These are phyloP conservation scores for Stenolophus ochropezus DNA, from an alignment of 2,888 invertebrate species.

Conservation along the genomic window DNA sequence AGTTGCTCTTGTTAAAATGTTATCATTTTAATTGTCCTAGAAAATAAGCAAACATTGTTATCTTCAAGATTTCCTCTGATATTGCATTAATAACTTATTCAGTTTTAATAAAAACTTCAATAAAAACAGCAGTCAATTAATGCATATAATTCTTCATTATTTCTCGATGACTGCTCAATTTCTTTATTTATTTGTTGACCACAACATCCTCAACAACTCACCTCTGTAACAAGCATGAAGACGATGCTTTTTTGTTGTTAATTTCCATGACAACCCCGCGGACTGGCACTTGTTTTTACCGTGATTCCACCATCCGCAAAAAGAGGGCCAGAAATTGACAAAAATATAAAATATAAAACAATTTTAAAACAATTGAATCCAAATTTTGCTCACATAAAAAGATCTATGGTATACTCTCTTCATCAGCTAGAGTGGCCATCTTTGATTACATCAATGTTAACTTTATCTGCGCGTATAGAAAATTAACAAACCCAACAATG, in stretches of 20 bases:
- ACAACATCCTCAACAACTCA: not conserved
- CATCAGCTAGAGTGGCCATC: too few relatives aligned
- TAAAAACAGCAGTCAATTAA: not conserved
- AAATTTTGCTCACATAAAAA: too few relatives aligned
- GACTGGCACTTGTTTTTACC: not conserved
- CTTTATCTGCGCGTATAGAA: too few relatives aligned
- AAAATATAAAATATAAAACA: too few relatives aligned
- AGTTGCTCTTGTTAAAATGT: not conserved
- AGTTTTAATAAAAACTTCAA: not conserved
- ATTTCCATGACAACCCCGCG: constrained; percentile 38
- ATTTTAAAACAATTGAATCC: too few relatives aligned
- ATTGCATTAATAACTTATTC: not conserved
- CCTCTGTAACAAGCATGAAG: constrained; percentile 26
- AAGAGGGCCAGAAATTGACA: too few relatives aligned
- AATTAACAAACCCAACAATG: too few relatives aligned
- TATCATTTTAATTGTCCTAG: not conserved
- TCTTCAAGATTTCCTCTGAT: not conserved
- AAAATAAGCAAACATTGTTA: not conserved
- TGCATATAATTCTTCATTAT: constrained; percentile 11
- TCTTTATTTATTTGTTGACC: constrained; percentile 7
- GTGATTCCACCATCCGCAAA: not conserved
- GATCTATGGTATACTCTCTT: too few relatives aligned
- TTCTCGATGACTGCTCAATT: not conserved
- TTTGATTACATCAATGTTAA: too few relatives aligned
- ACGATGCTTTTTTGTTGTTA: constrained; percentile 28